Conservation (phyloP, 2,797 vertebrate genomes). For the Siniperca obscura region DNA sequence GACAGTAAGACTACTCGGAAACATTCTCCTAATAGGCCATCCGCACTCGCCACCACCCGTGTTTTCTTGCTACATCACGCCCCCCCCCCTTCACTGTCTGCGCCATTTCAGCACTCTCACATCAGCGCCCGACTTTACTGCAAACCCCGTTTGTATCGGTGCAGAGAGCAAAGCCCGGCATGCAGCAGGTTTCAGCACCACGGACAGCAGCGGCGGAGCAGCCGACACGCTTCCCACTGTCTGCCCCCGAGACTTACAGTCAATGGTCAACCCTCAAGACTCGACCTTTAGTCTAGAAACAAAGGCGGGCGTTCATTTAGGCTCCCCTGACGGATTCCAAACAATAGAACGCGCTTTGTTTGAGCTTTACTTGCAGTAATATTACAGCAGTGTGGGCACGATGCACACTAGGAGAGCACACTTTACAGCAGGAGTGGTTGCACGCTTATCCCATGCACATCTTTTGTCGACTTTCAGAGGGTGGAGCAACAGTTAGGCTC, state of each 20-base stretch:
- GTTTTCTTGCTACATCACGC: neutral
- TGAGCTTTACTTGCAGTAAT: neutral
- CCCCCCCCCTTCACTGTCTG: conserved; percentile 4
- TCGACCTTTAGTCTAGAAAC: conserved; percentile 46
- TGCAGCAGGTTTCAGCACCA: conserved; percentile 77
- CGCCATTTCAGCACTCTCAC: conserved; percentile 25
- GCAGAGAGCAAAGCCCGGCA: neutral
- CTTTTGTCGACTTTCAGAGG: conserved; percentile 54
- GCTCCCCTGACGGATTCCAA: conserved; percentile 13
- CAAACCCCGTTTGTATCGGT: neutral
- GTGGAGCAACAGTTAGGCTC: conserved; percentile 69
- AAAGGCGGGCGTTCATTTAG: conserved; percentile 60
- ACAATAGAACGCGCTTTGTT: conserved; percentile 1
- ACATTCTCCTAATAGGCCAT: neutral
- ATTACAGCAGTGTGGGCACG: conserved; percentile 11
- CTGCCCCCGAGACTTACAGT: conserved; percentile 52
- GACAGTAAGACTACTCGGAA: conserved; percentile 25
- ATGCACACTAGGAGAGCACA: neutral
- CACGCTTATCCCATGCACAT: conserved; percentile 32
- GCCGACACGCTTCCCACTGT: conserved; percentile 41
- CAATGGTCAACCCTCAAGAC: conserved; percentile 47
- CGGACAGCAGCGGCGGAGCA: conserved; percentile 69
- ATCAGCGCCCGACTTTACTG: neutral
- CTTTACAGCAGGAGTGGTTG: conserved; percentile 12
- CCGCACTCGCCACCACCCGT: neutral